Base-by-base conservation (phyloP, 1,140 invertebrate genomes). In the Aporrectodea caliginosa region DNA sequence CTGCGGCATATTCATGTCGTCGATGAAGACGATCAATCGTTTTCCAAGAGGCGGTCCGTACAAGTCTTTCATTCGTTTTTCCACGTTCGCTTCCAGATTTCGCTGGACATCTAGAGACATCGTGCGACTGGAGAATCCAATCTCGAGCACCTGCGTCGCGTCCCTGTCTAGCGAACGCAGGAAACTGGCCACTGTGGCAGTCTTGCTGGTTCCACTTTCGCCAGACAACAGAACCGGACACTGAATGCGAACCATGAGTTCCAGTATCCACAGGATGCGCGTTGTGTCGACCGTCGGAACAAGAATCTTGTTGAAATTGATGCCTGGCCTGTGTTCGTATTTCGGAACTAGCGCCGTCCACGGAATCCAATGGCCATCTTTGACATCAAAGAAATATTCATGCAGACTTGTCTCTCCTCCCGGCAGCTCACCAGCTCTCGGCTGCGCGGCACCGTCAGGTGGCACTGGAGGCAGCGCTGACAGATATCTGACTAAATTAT, bases 1-100 rank as follows among this genome's bases (percentile, higher is more conserved):
- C 88, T 94, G 91, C 35, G 95, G 94, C 94, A 96, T 96, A 87
- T 97, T 96, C 92, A 97, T 93, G 84, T 97, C 94, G 86, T 97
- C 95, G 81, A 97, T 93, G 85, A 97, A 97, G 81, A 95, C 91
- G 70, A 95, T 90, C 82, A 97, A 90, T 84, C 93, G 92, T 89
- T 95, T 96, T 30, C 94, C 94, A 69, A 93, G 90, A 1, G 94
- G 92, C 77, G 95, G 95, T 0, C 95, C 95, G 85, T 93, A 96
- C 29, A 92, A 92, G 85, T 95, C 93, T 87, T 95, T 95, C 1
- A 94, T 95, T 82, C 94, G 89, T 87, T 96, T 96, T 84, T 96
- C 94, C 1, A 96, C 91, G 33, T 92, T 91, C 0, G 93, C 92
- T 88, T 97, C 95, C 75, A 97, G 89, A 83, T 93, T 95, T 72